Conservation (phyloP, 1,140 invertebrate species). For the Diachasmimorpha longicaudata region DNA sequence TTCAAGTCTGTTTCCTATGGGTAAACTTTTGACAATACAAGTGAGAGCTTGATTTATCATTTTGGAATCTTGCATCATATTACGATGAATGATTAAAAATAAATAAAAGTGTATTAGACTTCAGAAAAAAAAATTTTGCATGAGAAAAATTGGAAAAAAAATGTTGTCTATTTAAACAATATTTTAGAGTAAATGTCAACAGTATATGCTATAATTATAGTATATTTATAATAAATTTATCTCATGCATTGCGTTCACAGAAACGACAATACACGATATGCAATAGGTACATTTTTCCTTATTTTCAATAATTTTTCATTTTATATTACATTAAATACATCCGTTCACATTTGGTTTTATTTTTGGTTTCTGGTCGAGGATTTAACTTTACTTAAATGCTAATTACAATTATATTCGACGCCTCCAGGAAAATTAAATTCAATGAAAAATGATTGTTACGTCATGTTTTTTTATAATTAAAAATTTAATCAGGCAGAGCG, state of each 20-base stretch:
- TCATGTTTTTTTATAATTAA: background rate
- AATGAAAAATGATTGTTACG: background rate
- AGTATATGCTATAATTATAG: conserved; percentile 50
- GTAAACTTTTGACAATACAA: too few species aligned
- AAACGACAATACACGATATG: conserved; percentile 36
- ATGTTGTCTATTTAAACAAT: background rate
- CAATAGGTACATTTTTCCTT: conserved; percentile 47
- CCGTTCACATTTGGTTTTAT: conserved; percentile 41
- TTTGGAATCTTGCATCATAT: too few species aligned
- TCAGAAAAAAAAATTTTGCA: too few species aligned
- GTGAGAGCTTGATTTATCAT: too few species aligned
- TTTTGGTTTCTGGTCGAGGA: conserved; percentile 49
- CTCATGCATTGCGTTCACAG: conserved; percentile 31
- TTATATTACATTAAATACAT: conserved; percentile 55
- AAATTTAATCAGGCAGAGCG: background rate
- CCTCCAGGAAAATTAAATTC: background rate
- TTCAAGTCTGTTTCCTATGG: too few species aligned
- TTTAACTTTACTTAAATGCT: conserved; percentile 39
- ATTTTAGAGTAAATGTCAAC: background rate
- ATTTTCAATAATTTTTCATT: conserved; percentile 30
- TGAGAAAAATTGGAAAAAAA: background rate
- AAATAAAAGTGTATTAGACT: too few species aligned
- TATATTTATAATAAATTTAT: conserved; percentile 63
- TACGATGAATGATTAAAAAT: too few species aligned
- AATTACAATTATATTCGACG: conserved; percentile 9